Conservation (phyloP, 2,888 invertebrate species). For the Drosophila parthenogenetica region DNA sequence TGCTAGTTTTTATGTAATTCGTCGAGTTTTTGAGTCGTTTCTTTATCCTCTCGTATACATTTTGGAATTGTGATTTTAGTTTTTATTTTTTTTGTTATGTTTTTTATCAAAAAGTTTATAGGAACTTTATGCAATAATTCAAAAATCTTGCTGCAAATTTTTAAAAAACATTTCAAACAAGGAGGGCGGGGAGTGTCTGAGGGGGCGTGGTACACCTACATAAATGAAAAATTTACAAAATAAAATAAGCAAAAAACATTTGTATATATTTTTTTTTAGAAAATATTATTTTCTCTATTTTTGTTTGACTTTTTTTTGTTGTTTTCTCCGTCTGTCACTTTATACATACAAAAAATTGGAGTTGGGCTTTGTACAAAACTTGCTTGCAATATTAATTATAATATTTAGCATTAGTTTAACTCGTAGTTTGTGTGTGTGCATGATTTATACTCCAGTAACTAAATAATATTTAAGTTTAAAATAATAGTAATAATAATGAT, state of each 20-base stretch:
- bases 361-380: conserved; percentile 76
- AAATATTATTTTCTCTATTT: conserved; percentile 68
- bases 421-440: conserved; percentile 47
- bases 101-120: conserved; percentile 44
- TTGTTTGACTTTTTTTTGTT: conserved; percentile 23
- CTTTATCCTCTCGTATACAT: conserved; percentile 66
- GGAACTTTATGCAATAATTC: conserved; percentile 64
- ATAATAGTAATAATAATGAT: conserved; percentile 31
- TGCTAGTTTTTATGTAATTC: conserved; percentile 38
- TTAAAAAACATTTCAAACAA: conserved; percentile 19
- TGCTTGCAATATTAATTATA: conserved; percentile 50
- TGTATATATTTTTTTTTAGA: conserved; percentile 68
- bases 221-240: conserved; percentile 22
- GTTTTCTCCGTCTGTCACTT: conserved; percentile 53
- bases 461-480: conserved; percentile 55
- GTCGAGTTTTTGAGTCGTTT: conserved; percentile 26
- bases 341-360: conserved; percentile 76
- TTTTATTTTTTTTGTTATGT: conserved; percentile 30
- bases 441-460: conserved; percentile 65
- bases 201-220: conserved; percentile 3
- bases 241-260: conserved; percentile 39
- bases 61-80: conserved; percentile 49
- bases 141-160: conserved; percentile 28
- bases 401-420: conserved; percentile 55
- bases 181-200: not conserved